phyloP scores from a whole-genome alignment of 2,113 vertebrate species.

The Reinhardtius hippoglossoides region DNA sequence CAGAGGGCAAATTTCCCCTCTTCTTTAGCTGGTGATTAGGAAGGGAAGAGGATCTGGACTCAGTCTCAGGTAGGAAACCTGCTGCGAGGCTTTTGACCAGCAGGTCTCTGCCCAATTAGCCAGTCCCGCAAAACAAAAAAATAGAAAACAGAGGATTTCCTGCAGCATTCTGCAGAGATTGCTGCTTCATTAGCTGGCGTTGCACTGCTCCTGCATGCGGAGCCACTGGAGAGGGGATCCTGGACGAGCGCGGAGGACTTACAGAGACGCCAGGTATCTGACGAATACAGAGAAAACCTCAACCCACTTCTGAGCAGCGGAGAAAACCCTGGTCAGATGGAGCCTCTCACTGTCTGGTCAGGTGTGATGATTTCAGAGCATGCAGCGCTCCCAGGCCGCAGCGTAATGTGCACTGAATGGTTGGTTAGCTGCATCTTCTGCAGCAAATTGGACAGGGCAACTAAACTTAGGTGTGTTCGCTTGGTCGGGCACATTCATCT shows the following conservation, averaged over 20 bases:
- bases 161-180: conserved; percentile 29
- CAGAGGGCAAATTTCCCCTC: conserved; percentile 60
- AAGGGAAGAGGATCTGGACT: conserved; percentile 34
- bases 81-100: conserved; percentile 25
- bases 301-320: conserved; percentile 16
- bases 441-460: conserved; percentile 53
- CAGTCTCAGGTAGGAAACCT: conserved; percentile 19
- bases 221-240: not conserved
- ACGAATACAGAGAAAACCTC: conserved; percentile 21
- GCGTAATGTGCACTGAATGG: conserved; percentile 29
- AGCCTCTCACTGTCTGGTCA: conserved; percentile 28
- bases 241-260: not conserved
- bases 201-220: conserved; percentile 28
- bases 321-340: conserved; percentile 8
- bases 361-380: conserved; percentile 40
- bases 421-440: conserved; percentile 46
- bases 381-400: conserved; percentile 23
- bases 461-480: not conserved
- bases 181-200: conserved; percentile 51
- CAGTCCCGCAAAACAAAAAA: not conserved
- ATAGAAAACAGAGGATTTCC: conserved; percentile 26
- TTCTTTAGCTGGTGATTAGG: conserved; percentile 65
- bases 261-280: conserved; percentile 27
- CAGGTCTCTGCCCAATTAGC: conserved; percentile 56
- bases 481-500: conserved; percentile 23